Evolutionary conservation across 2,797 vertebrate species (phyloP).

Genomic region (Phalanger gymnotis): DNA sequence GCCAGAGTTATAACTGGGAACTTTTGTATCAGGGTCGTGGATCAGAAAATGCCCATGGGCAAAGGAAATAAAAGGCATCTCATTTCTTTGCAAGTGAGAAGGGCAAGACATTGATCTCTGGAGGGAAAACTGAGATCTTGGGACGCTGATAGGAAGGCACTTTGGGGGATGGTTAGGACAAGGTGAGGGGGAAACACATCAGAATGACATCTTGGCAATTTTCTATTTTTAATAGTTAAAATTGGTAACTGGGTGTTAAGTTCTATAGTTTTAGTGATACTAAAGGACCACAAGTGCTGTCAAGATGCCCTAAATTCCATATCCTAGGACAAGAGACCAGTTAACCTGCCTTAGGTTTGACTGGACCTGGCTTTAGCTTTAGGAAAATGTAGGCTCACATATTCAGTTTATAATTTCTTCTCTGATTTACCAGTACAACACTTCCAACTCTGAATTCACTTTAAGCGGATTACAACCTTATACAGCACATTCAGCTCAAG

Average conservation of each 20-base stretch:
- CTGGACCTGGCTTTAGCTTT: not conserved
- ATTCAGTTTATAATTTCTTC: not conserved
- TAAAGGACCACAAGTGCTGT: not conserved
- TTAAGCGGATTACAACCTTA: constrained; percentile 70
- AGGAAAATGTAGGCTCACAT: not conserved
- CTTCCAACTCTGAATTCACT: not conserved
- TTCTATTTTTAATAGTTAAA: not conserved
- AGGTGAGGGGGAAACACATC: not conserved
- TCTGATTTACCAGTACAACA: constrained; percentile 75
- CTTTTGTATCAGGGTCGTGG: not conserved
- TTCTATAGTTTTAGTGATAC: not conserved
- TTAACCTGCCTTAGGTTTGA: not conserved
- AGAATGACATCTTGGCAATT: not conserved
- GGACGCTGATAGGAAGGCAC: not conserved
- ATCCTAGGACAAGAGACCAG: no score
- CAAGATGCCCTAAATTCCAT: not conserved
- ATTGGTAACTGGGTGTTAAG: not conserved
- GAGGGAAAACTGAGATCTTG: not conserved
- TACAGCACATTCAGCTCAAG: constrained; percentile 66
- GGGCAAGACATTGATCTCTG: not conserved
- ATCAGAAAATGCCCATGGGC: not conserved
- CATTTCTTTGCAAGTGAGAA: not conserved
- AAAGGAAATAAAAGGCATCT: not conserved
- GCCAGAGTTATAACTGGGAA: not conserved
- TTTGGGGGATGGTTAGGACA: not conserved